Evolutionary conservation across 2,797 vertebrate genomes (phyloP), one percentile per base, ranked within the genome.

Genomic region (Bradypus variegatus): DNA sequence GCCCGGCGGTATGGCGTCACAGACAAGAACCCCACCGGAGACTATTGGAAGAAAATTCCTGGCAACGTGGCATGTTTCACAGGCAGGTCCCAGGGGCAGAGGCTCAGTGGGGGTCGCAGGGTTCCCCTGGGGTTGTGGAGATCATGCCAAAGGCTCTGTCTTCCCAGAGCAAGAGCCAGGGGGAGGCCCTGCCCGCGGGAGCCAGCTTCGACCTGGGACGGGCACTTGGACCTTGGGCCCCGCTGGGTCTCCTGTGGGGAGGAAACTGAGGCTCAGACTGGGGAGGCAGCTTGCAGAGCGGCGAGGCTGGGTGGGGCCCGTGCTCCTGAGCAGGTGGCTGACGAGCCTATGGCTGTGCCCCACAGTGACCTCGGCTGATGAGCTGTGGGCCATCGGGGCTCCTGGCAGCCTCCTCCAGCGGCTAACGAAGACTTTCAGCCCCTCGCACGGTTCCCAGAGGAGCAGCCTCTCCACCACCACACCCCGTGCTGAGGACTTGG

Each of bases 31-130:
- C 98, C 98, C 0, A 98, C 99, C 0, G 99, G 99, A 84, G 99
- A 99, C 91, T 99, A 99, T 97, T 99, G 99, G 99, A 99, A 99
- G 96, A 99, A 99, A 95, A 98, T 98, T 72, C 99, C 99, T 0
- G 99, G 99, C 19, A 97, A 94, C 0, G 97, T 98, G 90, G 96
- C 97, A 6, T 99, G 98, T 95, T 95, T 99, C 83, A 98, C 99
- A 96, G 98, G 99, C 98, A 94, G 97, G 97, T 95, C 85, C 69
- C 9, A 0, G 10, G 92, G 77, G 25, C 2, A 12, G 2, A 33
- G 67, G 13, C 33, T 25, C 2, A 1, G 62, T 25, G n/a, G 27
- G 27, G 73, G 27, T 41, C 25, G 2, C 1, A 0, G 0, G 18
- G 16, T 50, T 9, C 5, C 88, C 31, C 21, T 6, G 29, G 41